Percentiles rank a stretch among this genome's conserved stretches.
These are phyloP conservation scores for Trogon melanurus DNA, from an alignment of 2,113 vertebrate genomes.

Conservation along the genomic window DNA sequence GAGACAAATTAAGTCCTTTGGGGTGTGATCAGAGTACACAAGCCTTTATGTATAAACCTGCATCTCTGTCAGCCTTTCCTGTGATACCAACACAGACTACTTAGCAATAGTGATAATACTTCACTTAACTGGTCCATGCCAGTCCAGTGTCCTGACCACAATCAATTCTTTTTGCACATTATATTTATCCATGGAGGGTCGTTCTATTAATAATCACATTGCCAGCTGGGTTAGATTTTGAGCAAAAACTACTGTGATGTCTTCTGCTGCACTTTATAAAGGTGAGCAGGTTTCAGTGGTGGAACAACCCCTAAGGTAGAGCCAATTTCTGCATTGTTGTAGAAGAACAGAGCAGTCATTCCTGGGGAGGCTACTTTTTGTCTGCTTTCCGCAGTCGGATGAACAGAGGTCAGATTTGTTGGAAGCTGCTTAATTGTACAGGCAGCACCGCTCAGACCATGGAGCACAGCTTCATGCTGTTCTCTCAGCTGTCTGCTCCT, in stretches of 20 bases:
- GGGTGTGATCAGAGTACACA: neutral
- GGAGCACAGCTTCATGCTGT: conserved; percentile 51
- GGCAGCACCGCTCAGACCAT: conserved; percentile 47
- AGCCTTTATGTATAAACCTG: neutral
- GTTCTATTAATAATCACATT: conserved; percentile 16
- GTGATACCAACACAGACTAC: neutral
- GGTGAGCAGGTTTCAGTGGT: conserved; percentile 33
- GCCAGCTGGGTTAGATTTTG: conserved; percentile 15
- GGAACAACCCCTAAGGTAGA: conserved; percentile 21
- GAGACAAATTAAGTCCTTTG: neutral
- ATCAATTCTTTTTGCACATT: neutral
- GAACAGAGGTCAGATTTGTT: conserved; percentile 55
- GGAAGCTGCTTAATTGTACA: conserved; percentile 59
- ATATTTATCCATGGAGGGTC: neutral
- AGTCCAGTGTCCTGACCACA: neutral
- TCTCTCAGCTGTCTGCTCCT: conserved; percentile 62
- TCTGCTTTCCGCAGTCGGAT: conserved; percentile 33
- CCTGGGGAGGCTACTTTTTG: conserved; percentile 52
- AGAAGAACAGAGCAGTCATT: conserved; percentile 43
- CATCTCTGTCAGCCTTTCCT: neutral
- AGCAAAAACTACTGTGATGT: conserved; percentile 21
- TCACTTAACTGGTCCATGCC: neutral
- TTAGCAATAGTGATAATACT: neutral
- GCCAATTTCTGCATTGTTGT: conserved; percentile 36
- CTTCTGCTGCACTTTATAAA: conserved; percentile 26